Evolutionary conservation across 2,797 vertebrate genomes (phyloP), one percentile per base, ranked within the genome.

Genomic region (Alexandromys oeconomus): DNA sequence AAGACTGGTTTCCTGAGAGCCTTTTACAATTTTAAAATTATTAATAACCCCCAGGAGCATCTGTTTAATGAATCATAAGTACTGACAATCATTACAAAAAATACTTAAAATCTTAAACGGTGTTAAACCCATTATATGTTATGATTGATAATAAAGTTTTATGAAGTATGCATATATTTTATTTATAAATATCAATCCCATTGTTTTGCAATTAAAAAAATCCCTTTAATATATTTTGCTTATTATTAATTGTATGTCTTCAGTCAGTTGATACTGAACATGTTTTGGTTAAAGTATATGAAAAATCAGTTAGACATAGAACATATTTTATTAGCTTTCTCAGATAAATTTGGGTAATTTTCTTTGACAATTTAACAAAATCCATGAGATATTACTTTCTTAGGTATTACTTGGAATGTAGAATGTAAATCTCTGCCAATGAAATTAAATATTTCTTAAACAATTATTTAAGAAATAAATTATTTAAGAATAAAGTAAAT

Each of bases 1-100:
- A 88, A 93, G 51, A 14, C 17, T 89, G 17, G 29, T 89, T 91
- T 40, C 65, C 46, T 59, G 86, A 87, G 6, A 51, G 1, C 46
- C 4, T 1, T 25, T 94, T 92, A 86, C 4, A 77, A 59, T 89
- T 46, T 78, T 79, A 93, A 91, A 94, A 91, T 89, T 73, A 86
- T 84, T 63, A 19, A 57, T 87, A 31, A 46, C 4, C 3, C 2
- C 14, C 43, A 61, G 51, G 27, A 74, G 2, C 21, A 40, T 89
- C 27, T 77, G 4, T 73, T 89, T 92, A 61, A 7, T 87, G 23
- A 51, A 4, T 57, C 57, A 74, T 51, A 90, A 37, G 19, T 84
- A 43, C 77, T 71, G n/a, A 40, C 69, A 12, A 82, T 93, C 91
- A 82, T 10, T 9, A 65, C n/a, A 73, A 71, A 81, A 73, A 57